These are phyloP conservation scores for Crematogaster levior DNA, from an alignment of 2,888 invertebrate genomes.

Conservation along the genomic window DNA sequence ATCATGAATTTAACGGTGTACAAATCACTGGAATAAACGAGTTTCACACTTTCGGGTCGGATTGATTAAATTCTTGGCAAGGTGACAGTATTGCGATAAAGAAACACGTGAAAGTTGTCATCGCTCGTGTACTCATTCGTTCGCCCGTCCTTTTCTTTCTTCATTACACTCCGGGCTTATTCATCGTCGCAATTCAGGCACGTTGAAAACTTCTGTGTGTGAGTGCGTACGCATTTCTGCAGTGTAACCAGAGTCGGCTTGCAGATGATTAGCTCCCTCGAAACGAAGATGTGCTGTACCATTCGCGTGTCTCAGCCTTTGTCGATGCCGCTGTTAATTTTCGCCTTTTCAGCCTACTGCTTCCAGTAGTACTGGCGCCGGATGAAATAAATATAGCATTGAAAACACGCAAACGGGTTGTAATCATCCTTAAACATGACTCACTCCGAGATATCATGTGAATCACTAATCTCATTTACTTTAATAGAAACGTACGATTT, in stretches of 20 bases:
- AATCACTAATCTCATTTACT: constrained; percentile 2
- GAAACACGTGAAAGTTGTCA: constrained; percentile 71
- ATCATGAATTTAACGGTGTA: no score
- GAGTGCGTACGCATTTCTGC: constrained; percentile 2
- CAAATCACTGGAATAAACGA: constrained; percentile 33
- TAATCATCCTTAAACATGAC: constrained; percentile 4
- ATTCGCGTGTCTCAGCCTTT: constrained; percentile 16
- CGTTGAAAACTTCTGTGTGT: constrained; percentile 20
- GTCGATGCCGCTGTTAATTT: constrained; percentile 24
- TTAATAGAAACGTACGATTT: background rate
- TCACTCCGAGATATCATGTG: background rate
- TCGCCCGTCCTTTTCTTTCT: constrained; percentile 21
- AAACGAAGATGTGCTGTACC: constrained; percentile 21
- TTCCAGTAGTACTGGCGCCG: background rate
- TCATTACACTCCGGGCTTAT: constrained; percentile 64
- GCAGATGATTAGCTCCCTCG: constrained; percentile 19
- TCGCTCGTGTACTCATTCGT: constrained; percentile 70
- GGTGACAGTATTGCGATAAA: constrained; percentile 76
- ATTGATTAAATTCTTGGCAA: constrained; percentile 80
- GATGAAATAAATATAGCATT: background rate
- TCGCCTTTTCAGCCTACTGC: constrained; percentile 21
- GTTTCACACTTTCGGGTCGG: constrained; percentile 74
- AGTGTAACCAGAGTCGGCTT: constrained; percentile 8
- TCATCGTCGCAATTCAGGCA: constrained; percentile 62
- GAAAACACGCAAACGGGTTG: background rate